Evolutionary conservation across 2,113 vertebrate genomes (phyloP), one percentile per base, ranked within the genome.

Genomic region (Maccullochella peelii): DNA sequence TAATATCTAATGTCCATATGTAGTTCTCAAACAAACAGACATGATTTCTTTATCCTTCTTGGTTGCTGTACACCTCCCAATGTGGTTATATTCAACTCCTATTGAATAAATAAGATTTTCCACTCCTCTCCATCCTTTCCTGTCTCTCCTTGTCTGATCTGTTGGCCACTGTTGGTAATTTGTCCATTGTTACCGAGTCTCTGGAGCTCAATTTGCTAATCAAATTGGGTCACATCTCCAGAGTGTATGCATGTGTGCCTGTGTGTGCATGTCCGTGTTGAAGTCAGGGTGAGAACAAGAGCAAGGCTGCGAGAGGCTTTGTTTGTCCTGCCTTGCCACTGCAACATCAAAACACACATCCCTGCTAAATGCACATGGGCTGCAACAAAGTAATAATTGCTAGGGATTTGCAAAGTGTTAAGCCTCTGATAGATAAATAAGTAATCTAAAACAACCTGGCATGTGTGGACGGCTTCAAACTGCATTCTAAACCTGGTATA

Each of bases 351-450:
- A 84, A 82, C 70, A 79, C 78, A 77, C 42, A 75, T 15, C 27
- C 23, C 67, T 69, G 65, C 42, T 59, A 63, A 77, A 66, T 21
- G 68, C 66, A 66, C 47, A 55, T 4, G 50, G 68, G 50, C 55
- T 73, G 73, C 70, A 59, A 67, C 72, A 69, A 67, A 76, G 54
- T 80, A 80, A 84, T 80, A 86, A 91, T 73, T 83, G 67, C 73
- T 15, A 55, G 44, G 80, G 68, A 82, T 86, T 85, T 91, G 44
- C 65, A 77, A 79, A 70, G 85, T 89, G 58, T 72, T 73, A 83
- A 83, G 30, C 80, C 82, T 79, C 42, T 58, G 62, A 83, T 27
- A 42, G 76, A 74, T 87, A 86, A 78, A 78, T 77, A 50, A 69
- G 47, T 40, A 20, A 81, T 85, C 36, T 65, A 40, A 86, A 61